Evolutionary conservation across 1,140 invertebrate genomes (phyloP), one percentile per base, ranked within the genome.

Genomic region (Panulirus ornatus): DNA sequence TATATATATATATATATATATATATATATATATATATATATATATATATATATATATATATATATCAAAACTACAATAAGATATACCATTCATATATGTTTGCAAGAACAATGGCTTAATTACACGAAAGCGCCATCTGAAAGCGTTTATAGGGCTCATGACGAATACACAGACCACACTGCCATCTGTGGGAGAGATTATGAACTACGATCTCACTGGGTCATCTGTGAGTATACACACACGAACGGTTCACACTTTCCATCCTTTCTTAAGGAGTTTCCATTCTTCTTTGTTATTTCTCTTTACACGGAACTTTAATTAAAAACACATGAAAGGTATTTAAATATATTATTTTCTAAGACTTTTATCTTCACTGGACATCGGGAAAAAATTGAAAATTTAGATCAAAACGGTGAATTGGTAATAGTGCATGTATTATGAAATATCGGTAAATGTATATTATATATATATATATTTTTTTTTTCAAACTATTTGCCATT

Each of bases 1-100:
- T 58, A 58, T 58, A 58, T 58, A 58, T 58, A 58, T 58, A 58
- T 58, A 58, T 58, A 58, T 58, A 58, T 58, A 58, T 58, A 58
- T 58, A 58, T 58, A 58, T 58, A 58, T 58, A 58, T 58, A 58
- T 58, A 58, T 58, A 58, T 58, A 58, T 58, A 58, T 58, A 58
- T 58, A 58, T 58, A 58, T 58, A 58, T 58, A 58, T 22, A 58
- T n/a, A n/a, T n/a, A n/a, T n/a, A n/a, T n/a, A n/a, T n/a, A n/a
- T n/a, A n/a, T n/a, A n/a, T n/a, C n/a, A 58, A 58, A 58, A 11
- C 51, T 58, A 58, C 51, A 58, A 11, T 58, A 58, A 58, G 22
- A 58, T 11, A 58, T 58, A 58, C 22, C 22, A 58, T 58, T 11
- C 22, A 58, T 58, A 11, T 58, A 11, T 58, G 22, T 58, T 58